Conservation (phyloP, 1,140 invertebrate species). For the Drosophila fuyamai region DNA sequence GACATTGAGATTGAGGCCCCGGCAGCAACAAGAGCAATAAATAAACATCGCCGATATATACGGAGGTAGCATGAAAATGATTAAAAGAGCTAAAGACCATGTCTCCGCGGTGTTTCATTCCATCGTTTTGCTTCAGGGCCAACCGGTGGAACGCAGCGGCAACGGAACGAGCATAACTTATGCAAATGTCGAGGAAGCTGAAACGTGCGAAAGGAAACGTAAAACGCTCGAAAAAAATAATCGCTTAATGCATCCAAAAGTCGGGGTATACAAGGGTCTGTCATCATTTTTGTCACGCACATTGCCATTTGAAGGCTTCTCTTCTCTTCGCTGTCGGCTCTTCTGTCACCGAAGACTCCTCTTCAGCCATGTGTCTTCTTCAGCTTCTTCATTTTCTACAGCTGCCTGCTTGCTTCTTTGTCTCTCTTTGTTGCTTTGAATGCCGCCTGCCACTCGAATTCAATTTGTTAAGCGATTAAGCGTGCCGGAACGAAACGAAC, state of each 20-base stretch:
- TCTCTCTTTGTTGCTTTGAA: constrained; percentile 30
- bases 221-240: neutral
- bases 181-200: constrained; percentile 40
- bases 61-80: constrained; percentile 76
- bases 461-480: constrained; percentile 63
- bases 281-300: constrained; percentile 83
- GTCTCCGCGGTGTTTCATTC: constrained; percentile 36
- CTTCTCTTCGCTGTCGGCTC: constrained; percentile 29
- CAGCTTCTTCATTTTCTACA: constrained; percentile 40
- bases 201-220: constrained; percentile 30
- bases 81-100: constrained; percentile 82
- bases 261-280: constrained; percentile 19
- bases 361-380: constrained; percentile 25
- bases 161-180: constrained; percentile 30
- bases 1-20: constrained; percentile 79
- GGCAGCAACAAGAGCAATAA: constrained; percentile 61
- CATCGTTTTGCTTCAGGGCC: constrained; percentile 59
- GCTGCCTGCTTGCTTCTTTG: constrained; percentile 40
- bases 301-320: constrained; percentile 64
- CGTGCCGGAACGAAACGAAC: constrained; percentile 52
- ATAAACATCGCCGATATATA: constrained; percentile 64
- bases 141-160: constrained; percentile 40
- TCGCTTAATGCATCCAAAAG: constrained; percentile 27
- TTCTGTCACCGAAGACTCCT: constrained; percentile 24
- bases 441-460: constrained; percentile 51